These are phyloP conservation scores for Drosophila quinaria DNA, from an alignment of 2,888 invertebrate genomes.

Conservation along the genomic window DNA sequence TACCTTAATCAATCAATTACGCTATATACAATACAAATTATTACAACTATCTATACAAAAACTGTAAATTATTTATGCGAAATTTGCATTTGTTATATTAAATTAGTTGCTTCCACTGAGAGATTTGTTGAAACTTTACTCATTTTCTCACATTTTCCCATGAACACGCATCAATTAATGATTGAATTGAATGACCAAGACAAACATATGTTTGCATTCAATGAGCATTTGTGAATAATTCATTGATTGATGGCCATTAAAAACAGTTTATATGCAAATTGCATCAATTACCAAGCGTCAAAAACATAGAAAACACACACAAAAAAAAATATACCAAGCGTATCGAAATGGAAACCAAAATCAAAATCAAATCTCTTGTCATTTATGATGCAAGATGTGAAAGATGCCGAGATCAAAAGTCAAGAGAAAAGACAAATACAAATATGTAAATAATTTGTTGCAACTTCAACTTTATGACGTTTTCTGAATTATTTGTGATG, in stretches of 20 bases:
- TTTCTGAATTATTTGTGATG: conserved; percentile 65
- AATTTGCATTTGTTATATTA: not conserved
- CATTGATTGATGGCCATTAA: conserved; percentile 63
- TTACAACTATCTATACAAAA: not conserved
- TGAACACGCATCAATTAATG: conserved; percentile 35
- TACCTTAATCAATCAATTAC: too few species aligned
- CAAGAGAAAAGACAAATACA: conserved; percentile 32
- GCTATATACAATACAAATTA: too few species aligned
- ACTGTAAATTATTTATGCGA: not conserved
- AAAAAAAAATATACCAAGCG: conserved; percentile 8
- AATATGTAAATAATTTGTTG: conserved; percentile 59
- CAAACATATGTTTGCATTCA: conserved; percentile 9
- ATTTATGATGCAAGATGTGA: conserved; percentile 38
- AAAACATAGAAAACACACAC: conserved; percentile 43
- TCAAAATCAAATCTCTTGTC: conserved; percentile 36
- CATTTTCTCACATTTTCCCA: conserved; percentile 31
- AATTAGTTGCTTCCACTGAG: not conserved
- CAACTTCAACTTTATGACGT: conserved; percentile 59
- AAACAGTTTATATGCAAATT: conserved; percentile 55
- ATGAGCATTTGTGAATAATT: conserved; percentile 43
- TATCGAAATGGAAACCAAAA: conserved; percentile 26
- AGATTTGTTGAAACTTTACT: not conserved
- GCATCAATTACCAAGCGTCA: conserved; percentile 58
- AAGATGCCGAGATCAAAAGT: conserved; percentile 35
- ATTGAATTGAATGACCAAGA: conserved; percentile 17